Base-by-base conservation (phyloP, 2,888 invertebrate genomes). In the Prenolepis imparis region DNA sequence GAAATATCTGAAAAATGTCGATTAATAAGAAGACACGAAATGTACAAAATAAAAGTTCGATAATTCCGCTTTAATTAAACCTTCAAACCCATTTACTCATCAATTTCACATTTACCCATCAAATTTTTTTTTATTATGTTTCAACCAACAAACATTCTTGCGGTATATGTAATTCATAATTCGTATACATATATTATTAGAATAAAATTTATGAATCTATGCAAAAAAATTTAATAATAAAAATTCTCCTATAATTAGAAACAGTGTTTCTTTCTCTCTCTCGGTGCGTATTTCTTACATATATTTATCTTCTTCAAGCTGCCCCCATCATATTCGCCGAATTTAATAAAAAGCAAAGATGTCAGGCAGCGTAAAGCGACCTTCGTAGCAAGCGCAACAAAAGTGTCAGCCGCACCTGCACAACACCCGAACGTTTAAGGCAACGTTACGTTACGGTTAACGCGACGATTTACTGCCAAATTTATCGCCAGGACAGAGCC, bases 401-500 rank as follows among this genome's bases (percentile, higher is more conserved):
- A 55, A 77, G 39, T 66, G 77, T 67, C 77, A 67, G 28, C 28
- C 28, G 41, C 77, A 77, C 68, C 77, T 67, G 68, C 68, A 66
- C 48, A 4, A 57, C 67, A 55, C 67, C 55, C 21, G 15, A 77
- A 57, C 68, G 68, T 77, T 77, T 57, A 57, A 66, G 48, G 44
- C n/a, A 59, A 75, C 66, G 48, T 57, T 64, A 66, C 66, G 59
- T 55, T 68, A 82, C 68, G 55, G 48, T 78, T 83, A 83, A 83
- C 63, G 63, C 48, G 83, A 63, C 83, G 78, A 83, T 83, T 83
- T 83, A 78, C 83, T 78, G 63, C 68, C 63, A 83, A 83, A 83
- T 83, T 83, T 83, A 83, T 78, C 67, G 83, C 63, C 28, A 52
- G 63, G n/a, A 39, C 32, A 11, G 28, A 57, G 21, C 28, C 39